Conservation (phyloP, 2,888 invertebrate genomes). For the Leucophenga maculata region DNA sequence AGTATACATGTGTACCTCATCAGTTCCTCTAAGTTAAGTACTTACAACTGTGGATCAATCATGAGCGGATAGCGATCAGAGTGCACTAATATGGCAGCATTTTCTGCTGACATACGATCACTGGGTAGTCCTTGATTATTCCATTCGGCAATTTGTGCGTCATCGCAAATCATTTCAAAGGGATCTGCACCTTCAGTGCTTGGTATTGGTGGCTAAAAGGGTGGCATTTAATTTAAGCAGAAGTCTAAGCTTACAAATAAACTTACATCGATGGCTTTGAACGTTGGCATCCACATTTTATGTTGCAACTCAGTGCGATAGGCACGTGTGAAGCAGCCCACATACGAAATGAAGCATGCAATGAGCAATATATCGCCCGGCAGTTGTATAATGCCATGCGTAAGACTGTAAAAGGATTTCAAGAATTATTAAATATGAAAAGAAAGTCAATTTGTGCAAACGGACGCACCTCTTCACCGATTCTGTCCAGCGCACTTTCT, state of each 20-base stretch:
- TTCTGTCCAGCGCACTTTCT: slow-evolving; percentile 88
- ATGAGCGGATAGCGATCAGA: slow-evolving; percentile 95
- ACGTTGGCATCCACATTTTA: slow-evolving; percentile 85
- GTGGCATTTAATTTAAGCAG: not conserved
- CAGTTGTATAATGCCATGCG: slow-evolving; percentile 81
- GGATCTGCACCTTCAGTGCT: slow-evolving; percentile 86
- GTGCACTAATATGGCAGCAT: slow-evolving; percentile 91
- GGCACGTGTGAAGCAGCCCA: slow-evolving; percentile 91
- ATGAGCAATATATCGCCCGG: slow-evolving; percentile 92
- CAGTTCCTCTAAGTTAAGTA: too few relatives aligned
- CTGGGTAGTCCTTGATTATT: slow-evolving; percentile 94
- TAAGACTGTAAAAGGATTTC: slow-evolving; percentile 73
- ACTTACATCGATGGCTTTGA: slow-evolving; percentile 78
- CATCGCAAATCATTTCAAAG: slow-evolving; percentile 89
- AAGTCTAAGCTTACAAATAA: slow-evolving; percentile 35
- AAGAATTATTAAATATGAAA: not conserved
- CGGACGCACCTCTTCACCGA: slow-evolving; percentile 75
- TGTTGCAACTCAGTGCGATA: slow-evolving; percentile 86
- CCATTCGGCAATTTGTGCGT: slow-evolving; percentile 93
- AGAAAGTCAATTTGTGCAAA: too few relatives aligned
- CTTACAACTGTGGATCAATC: slow-evolving; percentile 90
- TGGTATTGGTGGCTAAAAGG: slow-evolving; percentile 82
- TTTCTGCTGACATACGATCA: slow-evolving; percentile 95
- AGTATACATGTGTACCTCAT: too few relatives aligned
- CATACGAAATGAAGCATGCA: slow-evolving; percentile 94